Percentiles rank a stretch among this genome's conserved stretches.
Conservation (phyloP, 2,888 invertebrate genomes). For the Cynaeus angustus region DNA sequence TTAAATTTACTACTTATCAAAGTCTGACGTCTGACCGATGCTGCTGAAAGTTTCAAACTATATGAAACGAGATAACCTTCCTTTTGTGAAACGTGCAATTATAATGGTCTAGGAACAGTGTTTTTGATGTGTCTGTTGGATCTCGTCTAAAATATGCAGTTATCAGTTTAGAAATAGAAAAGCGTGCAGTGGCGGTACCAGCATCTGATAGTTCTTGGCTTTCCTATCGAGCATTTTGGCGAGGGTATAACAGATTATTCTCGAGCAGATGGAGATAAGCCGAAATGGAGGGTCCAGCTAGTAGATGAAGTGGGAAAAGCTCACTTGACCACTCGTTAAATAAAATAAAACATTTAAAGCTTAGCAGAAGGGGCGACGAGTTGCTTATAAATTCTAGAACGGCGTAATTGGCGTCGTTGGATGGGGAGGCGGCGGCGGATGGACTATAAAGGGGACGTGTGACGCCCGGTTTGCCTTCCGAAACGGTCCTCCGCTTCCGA, state of each 20-base stretch:
- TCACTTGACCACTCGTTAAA: slow-evolving; percentile 51
- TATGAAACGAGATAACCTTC: slow-evolving; percentile 24
- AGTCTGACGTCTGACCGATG: slow-evolving; percentile 6
- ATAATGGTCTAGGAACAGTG: slow-evolving; percentile 38
- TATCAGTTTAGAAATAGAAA: slow-evolving; percentile 55
- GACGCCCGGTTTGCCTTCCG: slow-evolving; percentile 57
- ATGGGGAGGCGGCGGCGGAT: slow-evolving; percentile 49
- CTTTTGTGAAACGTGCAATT: slow-evolving; percentile 35
- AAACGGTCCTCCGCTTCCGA: slow-evolving; percentile 54
- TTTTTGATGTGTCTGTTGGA: slow-evolving; percentile 45
- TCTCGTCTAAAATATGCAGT: slow-evolving; percentile 45
- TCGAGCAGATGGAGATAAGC: slow-evolving; percentile 47
- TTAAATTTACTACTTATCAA: neutral
- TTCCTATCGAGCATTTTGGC: slow-evolving; percentile 57
- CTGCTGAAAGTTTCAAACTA: slow-evolving; percentile 27
- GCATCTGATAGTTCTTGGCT: slow-evolving; percentile 61
- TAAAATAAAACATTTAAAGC: slow-evolving; percentile 40
- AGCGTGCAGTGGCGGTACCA: slow-evolving; percentile 61
- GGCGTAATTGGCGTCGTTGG: slow-evolving; percentile 24
- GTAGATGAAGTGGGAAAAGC: slow-evolving; percentile 51
- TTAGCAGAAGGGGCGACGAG: slow-evolving; percentile 37
- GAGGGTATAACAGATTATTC: slow-evolving; percentile 58
- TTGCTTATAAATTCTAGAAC: slow-evolving; percentile 48
- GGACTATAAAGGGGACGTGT: slow-evolving; percentile 57
- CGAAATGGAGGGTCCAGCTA: slow-evolving; percentile 41